These are phyloP conservation scores for Meghimatium bilineatum DNA, from an alignment of 2,888 invertebrate species.

Conservation along the genomic window DNA sequence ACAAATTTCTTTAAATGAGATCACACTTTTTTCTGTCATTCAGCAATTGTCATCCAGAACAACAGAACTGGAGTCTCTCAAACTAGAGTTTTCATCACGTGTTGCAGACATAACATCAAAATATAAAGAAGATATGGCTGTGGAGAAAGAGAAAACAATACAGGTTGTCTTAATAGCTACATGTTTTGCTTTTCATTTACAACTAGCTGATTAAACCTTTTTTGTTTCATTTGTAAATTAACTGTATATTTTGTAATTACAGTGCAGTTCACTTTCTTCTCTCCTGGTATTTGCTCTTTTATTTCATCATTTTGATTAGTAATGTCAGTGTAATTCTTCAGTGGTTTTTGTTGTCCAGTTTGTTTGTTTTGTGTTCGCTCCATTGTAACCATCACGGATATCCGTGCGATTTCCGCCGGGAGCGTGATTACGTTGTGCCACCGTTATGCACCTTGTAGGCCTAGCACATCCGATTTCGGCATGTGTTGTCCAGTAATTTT, in stretches of 20 bases:
- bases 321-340: no score
- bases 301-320: no score
- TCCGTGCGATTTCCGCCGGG: no score
- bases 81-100: slow-evolving; percentile 72
- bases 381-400: no score
- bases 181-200: background rate
- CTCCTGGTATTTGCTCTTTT: background rate
- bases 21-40: background rate
- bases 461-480: no score
- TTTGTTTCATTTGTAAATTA: background rate
- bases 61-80: slow-evolving; percentile 72
- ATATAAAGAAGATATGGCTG: slow-evolving; percentile 73
- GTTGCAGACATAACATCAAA: slow-evolving; percentile 66
- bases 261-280: background rate
- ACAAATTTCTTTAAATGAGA: no score
- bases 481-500: no score
- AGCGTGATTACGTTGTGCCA: no score
- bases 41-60: slow-evolving; percentile 68
- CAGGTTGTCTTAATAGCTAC: slow-evolving; percentile 61
- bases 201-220: background rate
- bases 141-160: slow-evolving; percentile 72
- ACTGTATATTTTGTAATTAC: background rate
- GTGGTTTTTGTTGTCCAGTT: no score
- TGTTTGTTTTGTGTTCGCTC: no score
- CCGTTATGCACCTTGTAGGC: no score